Percentiles rank a stretch among this genome's conserved stretches.
Conservation (phyloP, 2,797 vertebrate genomes). For the Hylomyscus alleni region DNA sequence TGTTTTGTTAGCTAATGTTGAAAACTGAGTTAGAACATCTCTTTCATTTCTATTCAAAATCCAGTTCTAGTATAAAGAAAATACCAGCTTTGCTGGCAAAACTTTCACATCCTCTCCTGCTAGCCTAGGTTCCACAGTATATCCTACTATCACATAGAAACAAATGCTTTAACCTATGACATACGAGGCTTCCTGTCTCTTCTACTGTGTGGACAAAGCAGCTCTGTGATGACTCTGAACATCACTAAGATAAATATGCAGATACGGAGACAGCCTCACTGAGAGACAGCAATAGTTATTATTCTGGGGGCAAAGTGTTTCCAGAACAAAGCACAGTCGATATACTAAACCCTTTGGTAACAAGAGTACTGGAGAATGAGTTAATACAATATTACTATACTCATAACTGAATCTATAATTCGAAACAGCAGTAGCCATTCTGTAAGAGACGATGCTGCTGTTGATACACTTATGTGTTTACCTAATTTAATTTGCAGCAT, state of each 20-base stretch:
- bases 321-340: slow-evolving; percentile 1
- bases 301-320: not conserved
- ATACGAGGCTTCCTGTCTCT: not conserved
- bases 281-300: not conserved
- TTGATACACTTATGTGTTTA: slow-evolving; percentile 32
- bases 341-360: not conserved
- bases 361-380: not conserved
- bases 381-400: not conserved
- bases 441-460: not conserved
- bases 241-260: not conserved
- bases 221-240: not conserved
- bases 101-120: not conserved
- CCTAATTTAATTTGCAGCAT: slow-evolving; percentile 41
- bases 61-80: slow-evolving; percentile 2
- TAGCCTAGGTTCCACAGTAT: not conserved
- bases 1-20: not conserved
- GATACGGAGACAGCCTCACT: not conserved
- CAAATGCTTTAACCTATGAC: not conserved
- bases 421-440: slow-evolving; percentile 21
- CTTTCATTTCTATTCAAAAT: slow-evolving; percentile 33
- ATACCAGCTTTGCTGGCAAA: not conserved
- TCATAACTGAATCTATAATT: slow-evolving; percentile 2
- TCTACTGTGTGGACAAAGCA: not conserved
- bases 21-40: slow-evolving; percentile 28
- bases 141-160: not conserved